These are phyloP conservation scores for Enteromius paludinosus DNA, from an alignment of 2,797 vertebrate species.

Conservation along the genomic window DNA sequence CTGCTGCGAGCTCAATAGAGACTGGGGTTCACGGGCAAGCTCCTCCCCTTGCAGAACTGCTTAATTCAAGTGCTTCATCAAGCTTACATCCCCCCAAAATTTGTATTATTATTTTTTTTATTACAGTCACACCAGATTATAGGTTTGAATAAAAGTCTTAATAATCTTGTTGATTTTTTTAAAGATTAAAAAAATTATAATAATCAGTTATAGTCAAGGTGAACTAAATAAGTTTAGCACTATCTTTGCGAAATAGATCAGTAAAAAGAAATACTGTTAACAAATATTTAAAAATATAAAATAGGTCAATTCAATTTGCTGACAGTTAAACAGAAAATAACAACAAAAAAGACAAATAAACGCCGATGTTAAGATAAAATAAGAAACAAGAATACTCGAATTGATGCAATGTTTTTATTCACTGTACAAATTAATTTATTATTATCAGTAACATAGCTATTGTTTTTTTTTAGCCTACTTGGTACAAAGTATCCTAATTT, in stretches of 20 bases:
- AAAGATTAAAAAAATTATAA: not conserved
- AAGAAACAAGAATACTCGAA: not conserved
- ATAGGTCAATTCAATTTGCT: not conserved
- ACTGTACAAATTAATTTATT: too few species aligned
- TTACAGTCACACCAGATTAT: not conserved
- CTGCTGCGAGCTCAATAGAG: constrained; percentile 64
- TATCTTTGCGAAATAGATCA: not conserved
- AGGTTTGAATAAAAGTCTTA: too few species aligned
- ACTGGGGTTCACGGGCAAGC: constrained; percentile 63
- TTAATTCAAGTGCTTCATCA: constrained; percentile 51
- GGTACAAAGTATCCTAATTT: not conserved
- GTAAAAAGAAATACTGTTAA: too few species aligned
- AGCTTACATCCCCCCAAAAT: constrained; percentile 19
- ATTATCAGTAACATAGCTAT: not conserved
- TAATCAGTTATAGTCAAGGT: not conserved
- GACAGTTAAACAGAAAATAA: not conserved
- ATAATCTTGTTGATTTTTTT: not conserved
- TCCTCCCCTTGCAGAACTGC: constrained; percentile 63
- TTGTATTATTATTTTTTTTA: not conserved
- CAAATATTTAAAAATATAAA: too few species aligned
- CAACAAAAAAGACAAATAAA: not conserved
- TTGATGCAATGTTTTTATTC: not conserved
- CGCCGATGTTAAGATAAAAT: not conserved
- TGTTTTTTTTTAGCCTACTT: too few species aligned
- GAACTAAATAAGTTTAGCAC: not conserved